Conservation (phyloP, 1,140 invertebrate species). For the Bombus cullumanus region DNA sequence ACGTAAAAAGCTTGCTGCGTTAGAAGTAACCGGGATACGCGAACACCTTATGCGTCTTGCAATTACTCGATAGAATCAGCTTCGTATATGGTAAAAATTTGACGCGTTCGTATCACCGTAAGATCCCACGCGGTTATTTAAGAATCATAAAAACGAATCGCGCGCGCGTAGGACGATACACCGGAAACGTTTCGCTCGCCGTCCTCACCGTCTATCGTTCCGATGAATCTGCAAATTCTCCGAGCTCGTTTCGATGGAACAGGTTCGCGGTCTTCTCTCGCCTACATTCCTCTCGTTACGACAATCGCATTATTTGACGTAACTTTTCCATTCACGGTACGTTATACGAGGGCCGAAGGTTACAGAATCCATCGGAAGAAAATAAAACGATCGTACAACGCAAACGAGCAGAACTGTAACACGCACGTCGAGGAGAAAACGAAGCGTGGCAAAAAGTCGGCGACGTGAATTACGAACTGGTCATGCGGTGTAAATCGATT, state of each 20-base stretch:
- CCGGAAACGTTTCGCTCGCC: slow-evolving; percentile 13
- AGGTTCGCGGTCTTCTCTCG: slow-evolving; percentile 47
- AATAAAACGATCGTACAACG: background rate
- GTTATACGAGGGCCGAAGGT: background rate
- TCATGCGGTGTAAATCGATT: background rate
- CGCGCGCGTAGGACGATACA: slow-evolving; percentile 18
- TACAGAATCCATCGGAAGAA: background rate
- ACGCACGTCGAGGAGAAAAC: background rate
- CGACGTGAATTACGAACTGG: background rate
- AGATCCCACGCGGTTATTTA: background rate
- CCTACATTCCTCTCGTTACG: slow-evolving; percentile 39
- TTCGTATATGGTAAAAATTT: background rate
- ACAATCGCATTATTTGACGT: slow-evolving; percentile 15
- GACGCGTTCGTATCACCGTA: background rate
- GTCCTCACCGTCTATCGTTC: background rate
- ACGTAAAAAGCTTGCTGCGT: too few species aligned
- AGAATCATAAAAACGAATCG: slow-evolving; percentile 1
- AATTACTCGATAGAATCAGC: too few species aligned
- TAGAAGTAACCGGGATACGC: too few species aligned
- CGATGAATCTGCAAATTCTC: slow-evolving; percentile 51
- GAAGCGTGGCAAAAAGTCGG: background rate
- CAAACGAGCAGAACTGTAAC: background rate
- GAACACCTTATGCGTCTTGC: background rate
- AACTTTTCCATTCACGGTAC: slow-evolving; percentile 2
- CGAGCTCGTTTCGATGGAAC: slow-evolving; percentile 35